Evolutionary conservation across 2,113 vertebrate genomes (phyloP), one percentile per base, ranked within the genome.

Genomic region (Stomatorhinus ivindoensis): DNA sequence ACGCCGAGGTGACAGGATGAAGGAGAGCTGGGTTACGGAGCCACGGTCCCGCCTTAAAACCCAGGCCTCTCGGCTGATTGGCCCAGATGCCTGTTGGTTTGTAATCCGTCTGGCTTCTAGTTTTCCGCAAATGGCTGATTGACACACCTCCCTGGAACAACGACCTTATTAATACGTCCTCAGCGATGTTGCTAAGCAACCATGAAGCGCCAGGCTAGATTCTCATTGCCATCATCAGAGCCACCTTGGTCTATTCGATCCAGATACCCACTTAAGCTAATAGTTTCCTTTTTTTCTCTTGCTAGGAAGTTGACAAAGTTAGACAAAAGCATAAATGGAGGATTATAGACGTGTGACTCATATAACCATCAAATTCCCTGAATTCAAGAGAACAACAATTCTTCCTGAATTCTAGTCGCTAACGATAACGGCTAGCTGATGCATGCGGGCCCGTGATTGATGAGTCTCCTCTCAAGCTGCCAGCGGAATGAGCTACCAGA

Each of bases 141-240:
- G 88, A 44, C 88, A 84, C 35, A 31, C 88, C 39, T 84, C 80
- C 51, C 39, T 85, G 53, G 51, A 89, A 85, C 80, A 46, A 89
- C 83, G 88, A 85, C 80, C 88, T 84, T 58, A 58, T 46, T 51
- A 82, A 83, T n/a, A 47, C 39, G 73, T 42, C 39, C 50, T 27
- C 50, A 19, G 27, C 21, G 9, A 80, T 58, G 88, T 89, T 89
- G 88, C 88, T 85, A 58, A 53, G 88, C 51, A 55, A 84, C 88
- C 51, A 53, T 39, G 55, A 51, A 83, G 73, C n/a, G 0, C n/a
- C 69, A 55, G 88, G 80, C 35, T 46, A 44, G 17, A 47, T n/a
- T 4, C 58, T 69, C 5, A 11, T 55, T 11, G 8, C 61, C 47
- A 13, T 48, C 58, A 4, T 65, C 80, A 46, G 55, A 42, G 24